phyloP scores from a whole-genome alignment of 2,888 invertebrate species.

The Dermolepida albohirtum region DNA sequence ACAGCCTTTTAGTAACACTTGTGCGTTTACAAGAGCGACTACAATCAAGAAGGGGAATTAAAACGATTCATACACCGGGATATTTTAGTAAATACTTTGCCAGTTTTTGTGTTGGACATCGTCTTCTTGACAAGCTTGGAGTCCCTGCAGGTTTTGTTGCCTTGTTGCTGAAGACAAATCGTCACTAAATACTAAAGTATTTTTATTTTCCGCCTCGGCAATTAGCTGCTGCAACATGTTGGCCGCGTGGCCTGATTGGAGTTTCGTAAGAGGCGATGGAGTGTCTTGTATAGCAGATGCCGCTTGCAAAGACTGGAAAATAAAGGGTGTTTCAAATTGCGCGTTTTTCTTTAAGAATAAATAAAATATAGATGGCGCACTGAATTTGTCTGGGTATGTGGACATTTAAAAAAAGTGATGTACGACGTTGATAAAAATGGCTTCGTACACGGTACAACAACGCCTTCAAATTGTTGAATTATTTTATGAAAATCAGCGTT shows the following conservation, averaged over 20 bases:
- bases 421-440: too few species aligned
- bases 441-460: too few species aligned
- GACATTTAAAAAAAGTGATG: too few species aligned
- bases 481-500: too few species aligned
- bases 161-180: conserved; percentile 83
- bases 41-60: conserved; percentile 43
- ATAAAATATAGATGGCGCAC: too few species aligned
- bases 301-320: conserved; percentile 67
- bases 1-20: conserved; percentile 94
- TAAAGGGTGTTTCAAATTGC: too few species aligned
- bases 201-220: conserved; percentile 90
- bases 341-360: too few species aligned
- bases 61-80: too few species aligned
- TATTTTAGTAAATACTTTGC: conserved; percentile 73
- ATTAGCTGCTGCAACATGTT: conserved; percentile 91
- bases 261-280: conserved; percentile 72
- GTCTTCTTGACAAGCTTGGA: conserved; percentile 88
- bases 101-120: conserved; percentile 95
- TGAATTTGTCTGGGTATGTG: too few species aligned
- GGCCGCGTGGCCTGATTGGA: conserved; percentile 81
- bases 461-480: too few species aligned
- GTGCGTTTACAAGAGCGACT: conserved; percentile 93
- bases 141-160: conserved; percentile 84
- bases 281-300: conserved; percentile 69
- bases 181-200: conserved; percentile 94